Percentiles rank a stretch among this genome's conserved stretches.
These are phyloP conservation scores for Amblyjoppa fuscipennis DNA, from an alignment of 2,888 invertebrate species.

Conservation along the genomic window DNA sequence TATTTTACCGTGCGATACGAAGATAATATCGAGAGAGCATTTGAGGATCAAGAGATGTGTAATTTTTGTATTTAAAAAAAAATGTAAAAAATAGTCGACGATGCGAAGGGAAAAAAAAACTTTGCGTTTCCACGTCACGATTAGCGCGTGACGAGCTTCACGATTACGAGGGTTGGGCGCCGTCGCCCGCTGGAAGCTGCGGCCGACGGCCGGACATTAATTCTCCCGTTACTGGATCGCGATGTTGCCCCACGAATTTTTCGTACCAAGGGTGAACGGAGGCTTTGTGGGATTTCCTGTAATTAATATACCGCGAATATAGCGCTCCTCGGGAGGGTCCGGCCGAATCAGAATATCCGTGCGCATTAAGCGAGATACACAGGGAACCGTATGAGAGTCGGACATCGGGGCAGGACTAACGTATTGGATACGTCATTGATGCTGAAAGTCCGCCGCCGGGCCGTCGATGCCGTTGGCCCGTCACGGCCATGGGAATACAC, in stretches of 20 bases:
- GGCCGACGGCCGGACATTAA: neutral
- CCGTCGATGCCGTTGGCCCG: constrained; percentile 59
- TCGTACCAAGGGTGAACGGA: neutral
- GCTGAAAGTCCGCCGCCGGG: constrained; percentile 32
- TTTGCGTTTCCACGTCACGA: too few species aligned
- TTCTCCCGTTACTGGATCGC: neutral
- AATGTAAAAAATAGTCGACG: too few species aligned
- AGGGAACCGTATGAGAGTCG: constrained; percentile 18
- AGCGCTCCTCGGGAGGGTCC: constrained; percentile 28
- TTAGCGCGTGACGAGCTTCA: too few species aligned
- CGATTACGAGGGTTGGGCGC: neutral
- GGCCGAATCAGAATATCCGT: constrained; percentile 23
- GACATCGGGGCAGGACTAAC: constrained; percentile 15
- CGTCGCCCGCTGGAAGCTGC: constrained; percentile 23
- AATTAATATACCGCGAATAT: constrained; percentile 82
- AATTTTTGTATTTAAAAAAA: too few species aligned
- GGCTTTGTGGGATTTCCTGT: constrained; percentile 82
- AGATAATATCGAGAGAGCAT: too few species aligned
- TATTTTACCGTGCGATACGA: too few species aligned
- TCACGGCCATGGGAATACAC: constrained; percentile 82
- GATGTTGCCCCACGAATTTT: neutral
- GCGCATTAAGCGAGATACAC: constrained; percentile 24
- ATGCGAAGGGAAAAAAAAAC: too few species aligned
- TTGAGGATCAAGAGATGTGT: too few species aligned
- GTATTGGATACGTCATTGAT: constrained; percentile 25